phyloP scores from a whole-genome alignment of 2,888 invertebrate genomes.

The Nymphalis polychloros region DNA sequence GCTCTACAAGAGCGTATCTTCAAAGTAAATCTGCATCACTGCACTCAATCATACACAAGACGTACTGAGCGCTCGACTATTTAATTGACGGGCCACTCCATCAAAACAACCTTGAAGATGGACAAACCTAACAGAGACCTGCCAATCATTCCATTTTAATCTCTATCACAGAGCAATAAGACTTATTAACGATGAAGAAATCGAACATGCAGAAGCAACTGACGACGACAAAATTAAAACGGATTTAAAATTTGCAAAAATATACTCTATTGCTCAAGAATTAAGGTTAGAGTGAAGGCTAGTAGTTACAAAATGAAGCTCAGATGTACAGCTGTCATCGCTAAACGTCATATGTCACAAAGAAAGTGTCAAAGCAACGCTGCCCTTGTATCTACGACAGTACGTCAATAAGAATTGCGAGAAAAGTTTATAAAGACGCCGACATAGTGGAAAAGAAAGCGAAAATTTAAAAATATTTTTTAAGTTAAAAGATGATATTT shows the following conservation, averaged over 20 bases:
- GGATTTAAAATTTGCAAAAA: slow-evolving; percentile 12
- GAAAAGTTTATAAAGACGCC: slow-evolving; percentile 46
- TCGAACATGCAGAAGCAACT: slow-evolving; percentile 24
- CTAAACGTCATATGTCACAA: slow-evolving; percentile 65
- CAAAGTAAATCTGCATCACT: slow-evolving; percentile 70
- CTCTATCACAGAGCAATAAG: slow-evolving; percentile 48
- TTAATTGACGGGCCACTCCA: slow-evolving; percentile 79
- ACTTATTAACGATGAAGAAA: slow-evolving; percentile 40
- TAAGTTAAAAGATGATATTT: neutral
- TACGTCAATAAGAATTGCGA: slow-evolving; percentile 47
- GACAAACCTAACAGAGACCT: slow-evolving; percentile 45
- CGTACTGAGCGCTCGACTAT: slow-evolving; percentile 68
- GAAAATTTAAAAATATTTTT: neutral
- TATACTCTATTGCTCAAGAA: slow-evolving; percentile 11
- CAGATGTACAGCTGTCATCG: slow-evolving; percentile 62
- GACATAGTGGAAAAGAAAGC: slow-evolving; percentile 24
- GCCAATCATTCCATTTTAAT: slow-evolving; percentile 46
- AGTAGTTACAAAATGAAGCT: slow-evolving; percentile 40
- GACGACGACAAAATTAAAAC: slow-evolving; percentile 20
- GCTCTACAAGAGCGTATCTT: slow-evolving; percentile 48
- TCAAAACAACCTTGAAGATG: slow-evolving; percentile 70
- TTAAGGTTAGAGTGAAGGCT: slow-evolving; percentile 19
- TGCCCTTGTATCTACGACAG: slow-evolving; percentile 53
- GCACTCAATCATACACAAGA: slow-evolving; percentile 74
- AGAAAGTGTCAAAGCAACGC: slow-evolving; percentile 60